Evolutionary conservation across 2,888 invertebrate genomes (phyloP).

Genomic region (Sphinx pinastri): DNA sequence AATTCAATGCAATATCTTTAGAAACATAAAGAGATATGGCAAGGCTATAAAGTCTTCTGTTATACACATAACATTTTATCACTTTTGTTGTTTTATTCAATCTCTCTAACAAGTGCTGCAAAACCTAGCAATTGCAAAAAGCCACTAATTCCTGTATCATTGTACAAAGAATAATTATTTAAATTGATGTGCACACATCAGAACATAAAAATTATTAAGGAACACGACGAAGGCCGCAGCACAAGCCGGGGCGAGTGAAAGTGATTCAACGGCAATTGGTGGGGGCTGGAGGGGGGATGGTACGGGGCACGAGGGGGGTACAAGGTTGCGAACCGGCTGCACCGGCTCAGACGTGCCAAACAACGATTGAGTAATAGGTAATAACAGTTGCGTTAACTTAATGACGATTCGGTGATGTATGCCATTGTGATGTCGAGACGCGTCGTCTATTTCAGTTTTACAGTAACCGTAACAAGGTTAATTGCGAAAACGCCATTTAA

Average conservation of each 20-base stretch:
- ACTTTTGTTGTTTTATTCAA: background rate
- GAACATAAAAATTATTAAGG: conserved; percentile 27
- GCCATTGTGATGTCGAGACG: conserved; percentile 48
- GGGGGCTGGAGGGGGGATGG: conserved; percentile 49
- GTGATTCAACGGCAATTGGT: conserved; percentile 55
- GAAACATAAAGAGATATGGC: conserved; percentile 3
- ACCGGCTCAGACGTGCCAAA: conserved; percentile 71
- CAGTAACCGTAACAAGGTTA: conserved; percentile 26
- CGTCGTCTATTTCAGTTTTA: conserved; percentile 9
- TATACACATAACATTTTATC: conserved; percentile 5
- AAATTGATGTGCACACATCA: conserved; percentile 17
- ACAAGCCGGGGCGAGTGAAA: conserved; percentile 68
- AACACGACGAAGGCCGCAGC: conserved; percentile 53
- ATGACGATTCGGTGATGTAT: conserved; percentile 67
- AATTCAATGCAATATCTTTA: background rate
- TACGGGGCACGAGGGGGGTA: conserved; percentile 43
- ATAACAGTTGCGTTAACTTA: conserved; percentile 73
- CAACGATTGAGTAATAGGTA: conserved; percentile 77
- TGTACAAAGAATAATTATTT: conserved; percentile 28
- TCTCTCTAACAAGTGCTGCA: background rate
- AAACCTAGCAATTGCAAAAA: background rate
- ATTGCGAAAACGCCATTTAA: conserved; percentile 9
- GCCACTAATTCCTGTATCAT: conserved; percentile 9
- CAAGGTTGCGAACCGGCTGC: conserved; percentile 79
- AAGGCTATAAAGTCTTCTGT: conserved; percentile 8